Evolutionary conservation across 1,140 invertebrate species (phyloP).

Genomic region (Procambarus clarkii): DNA sequence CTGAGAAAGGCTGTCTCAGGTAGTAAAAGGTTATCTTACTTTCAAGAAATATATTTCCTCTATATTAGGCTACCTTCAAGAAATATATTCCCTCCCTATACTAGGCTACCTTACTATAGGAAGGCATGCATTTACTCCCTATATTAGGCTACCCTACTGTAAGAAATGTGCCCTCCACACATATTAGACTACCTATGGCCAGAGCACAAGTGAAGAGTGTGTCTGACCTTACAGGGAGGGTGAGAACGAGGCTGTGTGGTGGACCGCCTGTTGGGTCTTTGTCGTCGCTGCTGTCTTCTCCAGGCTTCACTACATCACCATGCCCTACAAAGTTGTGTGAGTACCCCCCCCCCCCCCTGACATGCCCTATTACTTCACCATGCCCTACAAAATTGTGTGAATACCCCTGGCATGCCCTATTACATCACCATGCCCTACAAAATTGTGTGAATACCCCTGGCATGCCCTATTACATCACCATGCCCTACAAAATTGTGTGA

Average conservation of each 20-base stretch:
- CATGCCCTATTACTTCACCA: background rate
- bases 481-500: background rate
- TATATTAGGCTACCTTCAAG: no score
- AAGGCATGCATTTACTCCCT: no score
- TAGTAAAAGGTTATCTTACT: no score
- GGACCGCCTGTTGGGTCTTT: constrained; percentile 27
- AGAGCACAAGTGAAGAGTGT: no score
- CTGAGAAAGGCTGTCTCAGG: no score
- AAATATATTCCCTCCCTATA: no score
- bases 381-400: background rate
- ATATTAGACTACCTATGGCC: no score
- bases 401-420: no score
- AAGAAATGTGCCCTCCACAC: no score
- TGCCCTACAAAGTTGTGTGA: constrained; percentile 53
- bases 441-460: constrained; percentile 36
- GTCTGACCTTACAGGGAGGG: background rate
- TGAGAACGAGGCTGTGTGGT: constrained; percentile 16
- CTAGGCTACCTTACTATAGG: no score
- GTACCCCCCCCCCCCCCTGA: background rate
- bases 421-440: constrained; percentile 51
- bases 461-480: background rate
- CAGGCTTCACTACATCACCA: constrained; percentile 51
- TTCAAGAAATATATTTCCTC: no score
- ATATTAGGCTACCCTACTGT: no score
- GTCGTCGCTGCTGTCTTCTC: constrained; percentile 8